These are phyloP conservation scores for Tyrannus savana DNA, from an alignment of 2,113 vertebrate species.

Conservation along the genomic window DNA sequence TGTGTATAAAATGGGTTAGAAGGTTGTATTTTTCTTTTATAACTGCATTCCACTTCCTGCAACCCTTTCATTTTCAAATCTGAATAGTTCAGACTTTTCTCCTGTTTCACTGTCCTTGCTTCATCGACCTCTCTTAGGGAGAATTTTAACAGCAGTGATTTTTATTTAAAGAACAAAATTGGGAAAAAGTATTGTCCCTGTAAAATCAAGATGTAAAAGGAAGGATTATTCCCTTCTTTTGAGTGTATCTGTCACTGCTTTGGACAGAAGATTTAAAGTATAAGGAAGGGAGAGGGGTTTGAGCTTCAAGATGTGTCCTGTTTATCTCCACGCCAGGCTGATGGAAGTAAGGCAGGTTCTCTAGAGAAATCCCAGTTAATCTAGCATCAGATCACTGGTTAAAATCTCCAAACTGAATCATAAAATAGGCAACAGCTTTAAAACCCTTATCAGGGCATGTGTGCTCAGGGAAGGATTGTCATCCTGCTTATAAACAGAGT, in stretches of 20 bases:
- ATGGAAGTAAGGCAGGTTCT: not conserved
- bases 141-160: not conserved
- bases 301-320: not conserved
- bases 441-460: accelerated
- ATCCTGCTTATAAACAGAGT: not conserved
- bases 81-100: not conserved
- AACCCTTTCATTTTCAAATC: not conserved
- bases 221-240: not conserved
- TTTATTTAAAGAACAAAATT: not conserved
- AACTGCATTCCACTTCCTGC: not conserved
- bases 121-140: not conserved
- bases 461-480: not conserved
- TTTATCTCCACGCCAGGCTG: not conserved
- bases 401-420: not conserved
- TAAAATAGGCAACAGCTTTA: not conserved
- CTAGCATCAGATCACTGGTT: not conserved
- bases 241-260: not conserved
- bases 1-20: not conserved
- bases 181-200: not conserved
- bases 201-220: not conserved
- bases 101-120: not conserved
- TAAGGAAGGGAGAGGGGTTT: not conserved
- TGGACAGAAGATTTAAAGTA: not conserved
- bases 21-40: not conserved
- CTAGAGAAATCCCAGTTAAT: not conserved